Conservation (phyloP, 2,888 invertebrate species). For the Agonopterix subpropinquella region DNA sequence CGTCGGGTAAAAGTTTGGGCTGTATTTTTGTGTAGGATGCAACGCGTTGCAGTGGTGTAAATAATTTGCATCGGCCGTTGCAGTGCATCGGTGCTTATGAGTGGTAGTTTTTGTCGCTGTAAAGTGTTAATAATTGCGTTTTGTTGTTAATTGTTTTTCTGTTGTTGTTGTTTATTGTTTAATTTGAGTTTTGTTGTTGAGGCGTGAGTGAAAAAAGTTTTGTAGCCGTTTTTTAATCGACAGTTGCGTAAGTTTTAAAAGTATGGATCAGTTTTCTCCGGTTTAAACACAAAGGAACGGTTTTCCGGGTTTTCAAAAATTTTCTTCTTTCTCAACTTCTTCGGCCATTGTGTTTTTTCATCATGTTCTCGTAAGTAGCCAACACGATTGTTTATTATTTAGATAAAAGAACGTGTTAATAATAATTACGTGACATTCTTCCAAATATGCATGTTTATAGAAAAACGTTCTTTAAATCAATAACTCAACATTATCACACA, state of each 20-base stretch:
- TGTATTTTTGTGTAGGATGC: constrained; percentile 39
- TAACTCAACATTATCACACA: no score
- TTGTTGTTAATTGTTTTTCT: constrained; percentile 37
- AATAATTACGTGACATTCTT: no score
- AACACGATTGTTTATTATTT: constrained; percentile 1
- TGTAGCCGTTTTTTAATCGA: no score
- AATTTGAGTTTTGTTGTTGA: constrained; percentile 23
- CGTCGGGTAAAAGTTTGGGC: constrained; percentile 11
- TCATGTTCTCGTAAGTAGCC: constrained; percentile 9
- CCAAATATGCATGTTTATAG: no score
- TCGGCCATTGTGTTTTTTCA: background rate
- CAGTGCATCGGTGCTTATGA: constrained; percentile 60
- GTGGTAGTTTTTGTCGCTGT: constrained; percentile 64
- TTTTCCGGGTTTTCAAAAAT: background rate
- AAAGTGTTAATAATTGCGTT: constrained; percentile 51
- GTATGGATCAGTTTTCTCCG: no score
- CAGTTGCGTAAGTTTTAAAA: no score
- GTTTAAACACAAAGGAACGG: background rate
- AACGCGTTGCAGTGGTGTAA: constrained; percentile 57
- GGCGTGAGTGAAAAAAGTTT: constrained; percentile 36
- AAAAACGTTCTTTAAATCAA: no score
- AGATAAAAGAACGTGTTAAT: constrained; percentile 5
- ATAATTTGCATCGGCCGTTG: constrained; percentile 68
- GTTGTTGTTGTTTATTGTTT: constrained; percentile 31
- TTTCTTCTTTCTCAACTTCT: background rate